Evolutionary conservation across 2,113 vertebrate species (phyloP).

Genomic region (Pluvialis apricaria): DNA sequence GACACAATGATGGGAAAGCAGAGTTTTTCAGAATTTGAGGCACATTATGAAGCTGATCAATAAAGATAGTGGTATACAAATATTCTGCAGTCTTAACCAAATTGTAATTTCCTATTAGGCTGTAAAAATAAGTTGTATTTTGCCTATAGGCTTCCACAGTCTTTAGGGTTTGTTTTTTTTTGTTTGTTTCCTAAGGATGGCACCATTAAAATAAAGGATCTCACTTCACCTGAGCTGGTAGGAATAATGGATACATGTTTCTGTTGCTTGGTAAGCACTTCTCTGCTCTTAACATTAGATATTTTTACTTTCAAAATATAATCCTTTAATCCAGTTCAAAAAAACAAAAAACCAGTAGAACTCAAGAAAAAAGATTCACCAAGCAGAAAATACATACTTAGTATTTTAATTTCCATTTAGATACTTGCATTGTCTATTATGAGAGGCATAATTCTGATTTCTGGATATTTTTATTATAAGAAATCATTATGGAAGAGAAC

Average conservation of each 20-base stretch:
- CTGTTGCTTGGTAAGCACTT: conserved; percentile 92
- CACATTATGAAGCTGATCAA: background rate
- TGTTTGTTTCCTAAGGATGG: conserved; percentile 78
- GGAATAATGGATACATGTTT: conserved; percentile 98
- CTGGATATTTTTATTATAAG: background rate
- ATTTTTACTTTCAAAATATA: background rate
- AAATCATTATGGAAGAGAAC: background rate
- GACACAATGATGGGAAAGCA: background rate
- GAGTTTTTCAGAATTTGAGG: background rate
- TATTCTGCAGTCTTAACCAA: background rate
- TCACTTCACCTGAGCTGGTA: conserved; percentile 91
- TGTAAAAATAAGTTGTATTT: background rate
- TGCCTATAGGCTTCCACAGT: background rate
- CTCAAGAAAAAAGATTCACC: background rate
- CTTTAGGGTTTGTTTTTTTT: background rate
- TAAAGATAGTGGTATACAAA: background rate
- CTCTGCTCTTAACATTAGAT: background rate
- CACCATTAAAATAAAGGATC: conserved; percentile 93
- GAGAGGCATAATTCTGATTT: background rate
- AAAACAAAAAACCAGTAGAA: background rate
- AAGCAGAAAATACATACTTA: background rate
- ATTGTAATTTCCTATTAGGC: background rate
- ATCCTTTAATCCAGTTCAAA: background rate
- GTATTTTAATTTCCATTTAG: background rate
- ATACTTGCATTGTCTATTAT: background rate